A percentile compares a stretch with the other conserved stretches of the same genome.
These are phyloP conservation scores for Dendroctonus valens DNA, from an alignment of 1,140 invertebrate species.

Conservation along the genomic window DNA sequence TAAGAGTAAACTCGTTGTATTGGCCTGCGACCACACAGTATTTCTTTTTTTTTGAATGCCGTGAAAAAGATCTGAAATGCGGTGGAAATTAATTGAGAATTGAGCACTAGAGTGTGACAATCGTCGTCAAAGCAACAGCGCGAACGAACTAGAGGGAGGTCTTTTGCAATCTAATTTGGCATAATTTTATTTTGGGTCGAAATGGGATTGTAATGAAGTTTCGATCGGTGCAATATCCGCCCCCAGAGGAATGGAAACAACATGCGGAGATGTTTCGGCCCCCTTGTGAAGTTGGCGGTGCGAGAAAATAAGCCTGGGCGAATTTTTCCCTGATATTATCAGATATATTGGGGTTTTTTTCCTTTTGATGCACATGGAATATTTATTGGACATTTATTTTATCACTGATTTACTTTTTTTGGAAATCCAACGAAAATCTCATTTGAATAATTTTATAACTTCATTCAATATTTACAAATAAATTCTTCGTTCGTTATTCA, in stretches of 20 bases:
- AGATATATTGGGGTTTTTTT: conserved; percentile 5
- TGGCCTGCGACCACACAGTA: neutral
- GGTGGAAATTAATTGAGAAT: no score
- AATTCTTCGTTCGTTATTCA: no score
- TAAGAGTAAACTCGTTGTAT: conserved; percentile 7
- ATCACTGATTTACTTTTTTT: no score
- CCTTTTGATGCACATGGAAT: neutral
- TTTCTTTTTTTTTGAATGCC: no score
- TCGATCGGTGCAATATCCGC: conserved; percentile 39
- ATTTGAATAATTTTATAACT: no score
- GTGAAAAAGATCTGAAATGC: no score
- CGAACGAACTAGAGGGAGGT: conserved; percentile 5
- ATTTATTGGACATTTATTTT: no score
- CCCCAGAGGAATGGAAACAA: conserved; percentile 20
- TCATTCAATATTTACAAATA: no score
- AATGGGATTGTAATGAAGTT: conserved; percentile 44
- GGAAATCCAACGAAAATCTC: no score
- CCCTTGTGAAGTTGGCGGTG: conserved; percentile 12
- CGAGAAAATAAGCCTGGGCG: conserved; percentile 17
- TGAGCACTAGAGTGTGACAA: neutral
- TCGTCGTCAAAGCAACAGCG: conserved; percentile 1
- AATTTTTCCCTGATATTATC: neutral
- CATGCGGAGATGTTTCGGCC: conserved; percentile 1
- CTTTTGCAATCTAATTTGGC: conserved; percentile 39
- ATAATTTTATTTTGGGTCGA: conserved; percentile 41